phyloP scores from a whole-genome alignment of 1,140 invertebrate genomes.

The Drosophila sucinea region DNA sequence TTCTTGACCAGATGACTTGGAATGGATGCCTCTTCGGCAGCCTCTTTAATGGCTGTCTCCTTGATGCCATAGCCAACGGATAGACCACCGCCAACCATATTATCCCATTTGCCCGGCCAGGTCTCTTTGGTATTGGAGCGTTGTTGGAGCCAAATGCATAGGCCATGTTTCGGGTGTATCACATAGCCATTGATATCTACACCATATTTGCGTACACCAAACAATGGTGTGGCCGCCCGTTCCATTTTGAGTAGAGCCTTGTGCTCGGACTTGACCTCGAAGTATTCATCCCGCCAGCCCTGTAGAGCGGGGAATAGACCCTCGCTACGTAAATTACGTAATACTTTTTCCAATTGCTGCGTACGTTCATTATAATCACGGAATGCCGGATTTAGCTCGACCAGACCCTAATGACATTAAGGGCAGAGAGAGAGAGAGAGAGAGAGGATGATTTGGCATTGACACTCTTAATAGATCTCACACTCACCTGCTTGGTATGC shows the following conservation, averaged over 20 bases:
- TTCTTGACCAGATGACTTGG: conserved; percentile 89
- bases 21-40: conserved; percentile 96
- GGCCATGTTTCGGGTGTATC: conserved; percentile 90
- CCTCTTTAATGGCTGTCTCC: conserved; percentile 96
- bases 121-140: conserved; percentile 95
- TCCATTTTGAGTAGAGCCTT: conserved; percentile 94
- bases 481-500: conserved; percentile 71
- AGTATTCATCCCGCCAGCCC: conserved; percentile 97
- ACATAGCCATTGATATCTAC: conserved; percentile 97
- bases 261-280: conserved; percentile 90
- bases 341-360: conserved; percentile 90
- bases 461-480: neutral
- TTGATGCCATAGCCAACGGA: conserved; percentile 93
- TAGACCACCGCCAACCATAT: conserved; percentile 96
- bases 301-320: conserved; percentile 87
- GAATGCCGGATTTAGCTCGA: conserved; percentile 93
- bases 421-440: neutral
- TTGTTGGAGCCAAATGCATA: conserved; percentile 97
- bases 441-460: neutral
- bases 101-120: conserved; percentile 97
- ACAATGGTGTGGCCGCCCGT: conserved; percentile 94
- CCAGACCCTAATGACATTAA: conserved; percentile 78
- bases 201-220: conserved; percentile 96
- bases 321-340: conserved; percentile 88
- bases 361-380: conserved; percentile 92